These are phyloP conservation scores for Nibea albiflora DNA, from an alignment of 2,113 vertebrate genomes.

Conservation along the genomic window DNA sequence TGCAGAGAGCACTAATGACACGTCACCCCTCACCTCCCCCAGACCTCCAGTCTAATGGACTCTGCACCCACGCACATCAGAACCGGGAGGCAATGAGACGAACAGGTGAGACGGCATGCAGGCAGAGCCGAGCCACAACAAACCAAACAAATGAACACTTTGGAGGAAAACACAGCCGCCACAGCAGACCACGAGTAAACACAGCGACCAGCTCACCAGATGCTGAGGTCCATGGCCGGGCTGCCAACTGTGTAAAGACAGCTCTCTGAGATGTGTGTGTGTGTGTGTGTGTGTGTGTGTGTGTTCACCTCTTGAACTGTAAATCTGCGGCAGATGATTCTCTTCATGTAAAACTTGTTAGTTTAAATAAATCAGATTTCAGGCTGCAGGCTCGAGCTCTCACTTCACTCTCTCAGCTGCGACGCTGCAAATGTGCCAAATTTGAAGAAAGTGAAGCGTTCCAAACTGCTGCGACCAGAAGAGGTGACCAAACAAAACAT, in stretches of 20 bases:
- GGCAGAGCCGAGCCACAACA: slow-evolving; percentile 21
- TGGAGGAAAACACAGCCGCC: slow-evolving; percentile 53
- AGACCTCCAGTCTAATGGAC: slow-evolving; percentile 69
- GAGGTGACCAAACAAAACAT: too few species aligned
- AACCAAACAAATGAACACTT: slow-evolving; percentile 69
- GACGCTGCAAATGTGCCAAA: not conserved
- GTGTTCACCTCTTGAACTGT: not conserved
- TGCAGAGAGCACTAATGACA: slow-evolving; percentile 68
- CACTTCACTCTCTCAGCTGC: not conserved
- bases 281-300: not conserved
- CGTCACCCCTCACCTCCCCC: slow-evolving; percentile 61
- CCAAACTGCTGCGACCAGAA: not conserved
- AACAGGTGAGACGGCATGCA: slow-evolving; percentile 9
- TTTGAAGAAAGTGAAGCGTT: not conserved
- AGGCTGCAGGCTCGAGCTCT: not conserved
- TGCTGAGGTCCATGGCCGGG: slow-evolving; percentile 50
- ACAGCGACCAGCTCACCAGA: slow-evolving; percentile 59
- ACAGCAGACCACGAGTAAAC: slow-evolving; percentile 60
- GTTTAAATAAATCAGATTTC: not conserved
- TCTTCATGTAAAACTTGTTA: not conserved
- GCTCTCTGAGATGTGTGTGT: slow-evolving; percentile 20
- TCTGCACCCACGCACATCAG: slow-evolving; percentile 44
- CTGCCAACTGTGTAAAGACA: slow-evolving; percentile 12
- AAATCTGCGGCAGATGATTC: not conserved
- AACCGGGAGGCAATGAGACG: slow-evolving; percentile 56